A percentile compares a stretch with the other conserved stretches of the same genome.
Evolutionary conservation across 2,113 vertebrate species (phyloP).

Genomic region (Entomyzon cyanotis): DNA sequence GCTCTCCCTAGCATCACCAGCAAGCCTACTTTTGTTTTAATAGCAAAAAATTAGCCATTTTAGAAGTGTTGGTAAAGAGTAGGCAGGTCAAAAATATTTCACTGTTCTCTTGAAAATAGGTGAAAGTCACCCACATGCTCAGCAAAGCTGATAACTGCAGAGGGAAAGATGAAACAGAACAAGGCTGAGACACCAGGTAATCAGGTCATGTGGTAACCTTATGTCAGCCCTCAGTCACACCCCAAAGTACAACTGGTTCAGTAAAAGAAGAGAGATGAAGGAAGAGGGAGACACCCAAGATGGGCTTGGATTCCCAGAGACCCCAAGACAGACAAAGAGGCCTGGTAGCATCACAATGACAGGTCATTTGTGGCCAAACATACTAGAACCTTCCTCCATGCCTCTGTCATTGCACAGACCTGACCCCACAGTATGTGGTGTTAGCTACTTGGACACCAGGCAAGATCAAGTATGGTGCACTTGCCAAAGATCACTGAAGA

Average conservation of each 20-base stretch:
- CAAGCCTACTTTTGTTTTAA: not conserved
- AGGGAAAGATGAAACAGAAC: not conserved
- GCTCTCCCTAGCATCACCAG: not conserved
- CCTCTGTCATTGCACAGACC: not conserved
- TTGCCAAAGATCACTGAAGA: not conserved
- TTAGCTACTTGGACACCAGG: not conserved
- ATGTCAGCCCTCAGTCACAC: not conserved
- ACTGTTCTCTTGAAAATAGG: not conserved
- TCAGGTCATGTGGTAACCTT: not conserved
- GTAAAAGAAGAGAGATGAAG: not conserved
- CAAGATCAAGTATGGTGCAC: not conserved
- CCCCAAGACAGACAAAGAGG: not conserved
- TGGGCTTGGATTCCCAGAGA: not conserved
- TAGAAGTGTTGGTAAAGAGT: not conserved
- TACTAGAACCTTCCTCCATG: not conserved
- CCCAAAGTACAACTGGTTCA: not conserved
- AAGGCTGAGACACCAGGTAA: not conserved
- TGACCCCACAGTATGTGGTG: not conserved
- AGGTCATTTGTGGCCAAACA: not conserved
- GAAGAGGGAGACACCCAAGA: not conserved
- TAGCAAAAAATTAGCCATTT: not conserved
- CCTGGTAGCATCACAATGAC: not conserved
- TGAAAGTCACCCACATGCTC: not conserved
- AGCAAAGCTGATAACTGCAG: not conserved
- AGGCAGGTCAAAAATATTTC: not conserved